A percentile compares a stretch with the other conserved stretches of the same genome.
Evolutionary conservation across 2,113 vertebrate genomes (phyloP).

Genomic region (Triplophysa rosa): DNA sequence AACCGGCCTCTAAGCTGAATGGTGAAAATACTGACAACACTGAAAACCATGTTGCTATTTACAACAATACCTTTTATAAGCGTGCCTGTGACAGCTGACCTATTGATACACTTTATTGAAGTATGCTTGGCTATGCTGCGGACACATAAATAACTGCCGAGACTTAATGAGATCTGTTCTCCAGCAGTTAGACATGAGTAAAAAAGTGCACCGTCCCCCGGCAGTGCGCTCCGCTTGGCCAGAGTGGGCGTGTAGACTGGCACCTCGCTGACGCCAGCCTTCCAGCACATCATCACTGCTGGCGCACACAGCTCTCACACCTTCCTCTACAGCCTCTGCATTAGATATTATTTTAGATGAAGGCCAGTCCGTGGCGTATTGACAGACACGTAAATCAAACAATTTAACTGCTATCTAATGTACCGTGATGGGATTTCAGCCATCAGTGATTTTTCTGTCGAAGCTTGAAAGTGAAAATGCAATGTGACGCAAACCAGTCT

Average conservation of each 20-base stretch:
- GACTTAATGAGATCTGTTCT: slow-evolving; percentile 46
- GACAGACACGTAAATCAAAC: not conserved
- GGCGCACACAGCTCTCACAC: slow-evolving; percentile 25
- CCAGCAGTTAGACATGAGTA: slow-evolving; percentile 50
- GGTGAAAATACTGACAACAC: too few relatives aligned
- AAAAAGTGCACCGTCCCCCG: slow-evolving; percentile 21
- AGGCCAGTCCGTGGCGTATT: not conserved
- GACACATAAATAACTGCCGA: slow-evolving; percentile 14
- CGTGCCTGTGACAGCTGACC: not conserved
- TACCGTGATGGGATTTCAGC: not conserved
- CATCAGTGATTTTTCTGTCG: not conserved
- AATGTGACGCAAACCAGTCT: not conserved
- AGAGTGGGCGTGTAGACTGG: slow-evolving; percentile 53
- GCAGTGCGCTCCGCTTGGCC: slow-evolving; percentile 9
- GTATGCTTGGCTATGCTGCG: slow-evolving; percentile 15
- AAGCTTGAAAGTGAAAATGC: not conserved
- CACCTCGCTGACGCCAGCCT: slow-evolving; percentile 54
- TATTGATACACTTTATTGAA: not conserved
- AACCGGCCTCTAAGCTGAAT: too few relatives aligned
- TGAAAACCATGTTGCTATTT: too few relatives aligned
- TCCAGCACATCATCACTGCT: slow-evolving; percentile 39
- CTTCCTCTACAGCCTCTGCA: not conserved
- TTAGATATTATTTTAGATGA: not conserved
- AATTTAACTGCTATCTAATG: not conserved
- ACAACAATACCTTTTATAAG: not conserved